Evolutionary conservation across 2,888 invertebrate species (phyloP), one percentile per base, ranked within the genome.

Genomic region (Monoplex corrugatus): DNA sequence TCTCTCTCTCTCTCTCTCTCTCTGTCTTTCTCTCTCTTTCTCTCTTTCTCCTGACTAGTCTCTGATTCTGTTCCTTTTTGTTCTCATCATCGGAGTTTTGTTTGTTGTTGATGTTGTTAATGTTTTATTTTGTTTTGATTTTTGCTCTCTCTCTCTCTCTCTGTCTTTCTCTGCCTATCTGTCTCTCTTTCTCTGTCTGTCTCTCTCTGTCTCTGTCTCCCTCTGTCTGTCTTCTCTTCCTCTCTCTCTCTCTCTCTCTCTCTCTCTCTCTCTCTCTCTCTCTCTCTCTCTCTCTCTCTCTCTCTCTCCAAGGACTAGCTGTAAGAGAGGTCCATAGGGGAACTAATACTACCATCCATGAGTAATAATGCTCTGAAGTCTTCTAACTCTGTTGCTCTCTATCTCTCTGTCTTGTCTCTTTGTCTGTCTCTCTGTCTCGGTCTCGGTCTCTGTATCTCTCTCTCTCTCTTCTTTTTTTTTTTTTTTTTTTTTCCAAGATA

Each of bases 141-240:
- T 35, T 35, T 19, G 32, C 75, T 35, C 75, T 50, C 75, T 35
- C 75, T 38, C 38, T 78, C 78, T 78, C 38, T 78, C 78, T 78
- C 40, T 78, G 38, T 78, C 78, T 78, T 38, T 40, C 38, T 78
- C 78, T 78, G 38, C 38, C 78, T 78, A 35, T 78, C 38, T 78
- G 35, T 68, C 28, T 23, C 8, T 5, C 75, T 23, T 38, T 10
- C 75, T 23, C 68, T 75, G 10, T 23, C 75, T 35, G 8, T 75
- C 75, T 6, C 28, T 10, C 75, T 28, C 35, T 28, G 3, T 35
- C 35, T 16, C 78, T 2, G 38, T 16, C 35, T 38, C 78, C 13
- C 78, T 38, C 78, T 78, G 16, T 78, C 78, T 78, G 38, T 78
- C 78, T 38, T 38, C 38, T 38, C 38, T 78, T 38, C 38, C 6